Base-by-base conservation (phyloP, 1,140 invertebrate genomes). In the Orius insidiosus region DNA sequence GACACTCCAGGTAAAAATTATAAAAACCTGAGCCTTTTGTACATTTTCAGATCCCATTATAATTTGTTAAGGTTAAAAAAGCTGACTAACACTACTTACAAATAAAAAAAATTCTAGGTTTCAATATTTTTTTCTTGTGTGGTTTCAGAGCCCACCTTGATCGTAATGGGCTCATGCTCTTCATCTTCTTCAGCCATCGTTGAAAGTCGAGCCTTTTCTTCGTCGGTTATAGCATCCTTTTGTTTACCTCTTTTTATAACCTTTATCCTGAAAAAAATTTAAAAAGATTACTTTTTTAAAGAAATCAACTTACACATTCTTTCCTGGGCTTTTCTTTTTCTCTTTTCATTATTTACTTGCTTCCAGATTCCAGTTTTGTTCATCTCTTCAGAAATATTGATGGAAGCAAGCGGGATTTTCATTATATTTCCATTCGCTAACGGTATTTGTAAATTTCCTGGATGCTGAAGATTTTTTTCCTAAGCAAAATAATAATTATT, bases 281-380 rank as follows among this genome's bases (percentile, higher is more conserved):
- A 50, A 35, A 34, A 49, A 41, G 33, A 33, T 33, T 33, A 33
- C 6, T 7, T 33, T 6, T 7, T 7, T n/a, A 32, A 16, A 34
- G n/a, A 15, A 16, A 43, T 10, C 19, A 48, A 48, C 48, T 57
- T 54, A 65, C 64, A 58, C 55, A 38, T 56, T 58, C 46, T 59
- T 57, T 43, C 55, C 59, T 13, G 63, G 59, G 54, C 58, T 66
- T 49, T 63, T 64, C 52, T 63, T 62, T 52, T 63, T 60, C 37
- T 52, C 49, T 59, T 58, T 24, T 49, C 51, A 49, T 71, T 68
- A 55, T 88, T 88, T 10, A 95, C 85, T 60, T 89, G 85, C 58
- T 90, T 84, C 90, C 90, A 96, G 55, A 94, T 84, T 15, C 83
- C 84, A 18, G 81, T 87, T 60, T 88, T 87, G 58, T 89, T 85